These are phyloP conservation scores for Galerucella nymphaeae DNA, from an alignment of 2,888 invertebrate species.

Conservation along the genomic window DNA sequence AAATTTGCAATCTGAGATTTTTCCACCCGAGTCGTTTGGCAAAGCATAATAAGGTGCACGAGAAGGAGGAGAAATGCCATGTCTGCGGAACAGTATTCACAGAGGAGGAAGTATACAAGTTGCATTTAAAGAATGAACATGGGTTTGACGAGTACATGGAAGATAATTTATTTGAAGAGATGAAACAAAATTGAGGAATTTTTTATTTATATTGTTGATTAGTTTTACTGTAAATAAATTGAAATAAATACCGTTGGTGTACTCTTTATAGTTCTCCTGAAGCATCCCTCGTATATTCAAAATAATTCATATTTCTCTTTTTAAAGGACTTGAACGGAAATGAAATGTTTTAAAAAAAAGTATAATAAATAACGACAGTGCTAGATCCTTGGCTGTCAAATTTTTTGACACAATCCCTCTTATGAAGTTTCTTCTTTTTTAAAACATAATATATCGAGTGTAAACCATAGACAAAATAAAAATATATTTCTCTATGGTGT, in stretches of 20 bases:
- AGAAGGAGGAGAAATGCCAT: constrained; percentile 53
- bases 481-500: too few relatives aligned
- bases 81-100: constrained; percentile 56
- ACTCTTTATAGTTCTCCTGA: too few relatives aligned
- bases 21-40: constrained; percentile 64
- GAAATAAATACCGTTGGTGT: too few relatives aligned
- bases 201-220: too few relatives aligned
- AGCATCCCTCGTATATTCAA: too few relatives aligned
- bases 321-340: too few relatives aligned
- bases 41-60: constrained; percentile 66
- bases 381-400: background rate
- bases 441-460: background rate
- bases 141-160: constrained; percentile 13
- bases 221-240: too few relatives aligned
- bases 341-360: too few relatives aligned
- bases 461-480: too few relatives aligned
- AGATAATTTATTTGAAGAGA: background rate
- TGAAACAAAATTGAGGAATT: too few relatives aligned
- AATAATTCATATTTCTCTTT: too few relatives aligned
- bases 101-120: constrained; percentile 51
- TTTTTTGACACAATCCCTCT: background rate
- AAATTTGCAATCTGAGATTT: constrained; percentile 57
- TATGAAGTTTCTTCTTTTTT: background rate
- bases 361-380: background rate
- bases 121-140: constrained; percentile 47